Evolutionary conservation across 2,888 invertebrate species (phyloP).

Genomic region (Anthoptus insignis): DNA sequence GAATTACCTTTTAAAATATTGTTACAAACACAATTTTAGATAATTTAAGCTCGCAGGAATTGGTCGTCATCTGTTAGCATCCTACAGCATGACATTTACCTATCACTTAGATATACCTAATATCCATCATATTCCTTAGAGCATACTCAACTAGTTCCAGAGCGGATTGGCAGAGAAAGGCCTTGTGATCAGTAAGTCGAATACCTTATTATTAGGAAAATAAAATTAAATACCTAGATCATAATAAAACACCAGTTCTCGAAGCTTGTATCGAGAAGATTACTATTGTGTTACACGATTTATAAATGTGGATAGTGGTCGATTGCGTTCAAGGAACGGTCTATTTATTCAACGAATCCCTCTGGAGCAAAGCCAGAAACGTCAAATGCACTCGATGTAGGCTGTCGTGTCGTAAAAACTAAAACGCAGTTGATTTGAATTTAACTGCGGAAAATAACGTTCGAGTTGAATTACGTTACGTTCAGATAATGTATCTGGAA

Average conservation of each 20-base stretch:
- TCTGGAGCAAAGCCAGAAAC: conserved; percentile 50
- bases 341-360: conserved; percentile 51
- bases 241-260: not conserved
- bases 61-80: too few relatives aligned
- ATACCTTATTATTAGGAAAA: not conserved
- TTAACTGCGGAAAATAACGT: conserved; percentile 28
- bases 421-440: conserved; percentile 35
- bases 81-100: too few relatives aligned
- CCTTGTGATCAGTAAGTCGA: too few relatives aligned
- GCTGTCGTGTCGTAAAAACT: conserved; percentile 35
- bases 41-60: too few relatives aligned
- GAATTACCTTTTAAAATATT: too few relatives aligned
- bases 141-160: too few relatives aligned
- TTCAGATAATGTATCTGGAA: not conserved
- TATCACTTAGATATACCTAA: too few relatives aligned
- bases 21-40: too few relatives aligned
- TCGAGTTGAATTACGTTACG: too few relatives aligned
- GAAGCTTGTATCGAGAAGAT: conserved; percentile 1
- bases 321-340: conserved; percentile 51
- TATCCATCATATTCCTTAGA: too few relatives aligned
- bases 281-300: conserved; percentile 1
- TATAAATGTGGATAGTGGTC: conserved; percentile 32
- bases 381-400: conserved; percentile 49
- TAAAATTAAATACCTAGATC: not conserved
- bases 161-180: too few relatives aligned